Evolutionary conservation across 2,888 invertebrate genomes (phyloP).

Genomic region (Pimpla rufipes): DNA sequence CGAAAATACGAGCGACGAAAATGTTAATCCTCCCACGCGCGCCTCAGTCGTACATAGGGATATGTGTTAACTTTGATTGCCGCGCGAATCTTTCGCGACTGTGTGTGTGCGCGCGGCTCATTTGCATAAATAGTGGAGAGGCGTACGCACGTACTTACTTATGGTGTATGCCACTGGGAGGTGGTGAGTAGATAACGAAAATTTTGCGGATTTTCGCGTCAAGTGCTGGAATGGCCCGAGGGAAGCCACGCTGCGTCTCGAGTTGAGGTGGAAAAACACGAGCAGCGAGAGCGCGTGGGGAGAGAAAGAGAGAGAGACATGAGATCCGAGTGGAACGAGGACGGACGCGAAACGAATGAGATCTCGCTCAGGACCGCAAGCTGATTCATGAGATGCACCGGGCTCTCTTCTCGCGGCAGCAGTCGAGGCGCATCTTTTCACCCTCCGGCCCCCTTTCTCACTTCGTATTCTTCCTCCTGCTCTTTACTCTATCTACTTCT

Average conservation of each 20-base stretch:
- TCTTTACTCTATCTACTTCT: slow-evolving; percentile 28
- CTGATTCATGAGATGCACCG: slow-evolving; percentile 64
- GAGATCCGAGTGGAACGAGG: not conserved
- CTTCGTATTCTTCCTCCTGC: slow-evolving; percentile 11
- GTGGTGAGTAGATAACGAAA: slow-evolving; percentile 57
- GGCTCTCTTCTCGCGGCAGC: not conserved
- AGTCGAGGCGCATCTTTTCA: slow-evolving; percentile 18
- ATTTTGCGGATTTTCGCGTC: slow-evolving; percentile 63
- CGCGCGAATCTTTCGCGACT: slow-evolving; percentile 6
- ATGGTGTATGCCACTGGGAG: not conserved
- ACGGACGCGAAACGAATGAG: slow-evolving; percentile 52
- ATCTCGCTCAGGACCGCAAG: slow-evolving; percentile 58
- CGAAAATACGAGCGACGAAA: not conserved
- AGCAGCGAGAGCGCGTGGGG: slow-evolving; percentile 3
- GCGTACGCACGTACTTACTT: slow-evolving; percentile 9
- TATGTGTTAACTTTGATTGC: slow-evolving; percentile 67
- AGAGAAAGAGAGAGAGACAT: slow-evolving; percentile 3
- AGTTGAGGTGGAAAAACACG: slow-evolving; percentile 33
- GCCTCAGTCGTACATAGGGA: not conserved
- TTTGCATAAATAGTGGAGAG: slow-evolving; percentile 22
- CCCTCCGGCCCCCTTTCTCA: not conserved
- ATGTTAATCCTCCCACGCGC: not conserved
- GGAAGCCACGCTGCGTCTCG: slow-evolving; percentile 39
- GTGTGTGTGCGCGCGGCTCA: not conserved
- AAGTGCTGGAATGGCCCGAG: slow-evolving; percentile 52